Base-by-base conservation (phyloP, 2,113 vertebrate genomes). In the Charadrius vociferus region DNA sequence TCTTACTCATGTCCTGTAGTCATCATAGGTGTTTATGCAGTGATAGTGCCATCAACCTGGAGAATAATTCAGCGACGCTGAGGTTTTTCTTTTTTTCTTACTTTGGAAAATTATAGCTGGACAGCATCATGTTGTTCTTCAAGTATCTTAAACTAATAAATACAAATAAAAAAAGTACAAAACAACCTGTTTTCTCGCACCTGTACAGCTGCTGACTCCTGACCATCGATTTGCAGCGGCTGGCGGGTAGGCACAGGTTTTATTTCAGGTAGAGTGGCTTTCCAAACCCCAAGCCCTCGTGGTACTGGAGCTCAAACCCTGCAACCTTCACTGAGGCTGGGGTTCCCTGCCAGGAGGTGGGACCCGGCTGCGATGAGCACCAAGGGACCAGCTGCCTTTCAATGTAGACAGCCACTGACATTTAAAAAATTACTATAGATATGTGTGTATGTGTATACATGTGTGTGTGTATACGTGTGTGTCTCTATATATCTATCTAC, bases 401-500 rank as follows among this genome's bases (percentile, higher is more conserved):
- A 45, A 6, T 0, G 3, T 65, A 29, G 22, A 29, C 0, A 0
- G 24, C 27, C n/a, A 59, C 15, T 16, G 43, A 12, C 52, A 32
- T 13, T n/a, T 36, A 5, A 32, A 41, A 41, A 9, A 41, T 41
- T 41, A 12, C 39, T 41, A 12, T 41, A 41, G 34, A 14, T n/a
- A 19, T 10, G 2, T 30, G 3, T 47, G 43, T 45, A 12, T 43
- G 41, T 43, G 41, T 43, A 7, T 19, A 2, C 32, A 8, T 22
- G 2, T 34, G 6, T 29, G 1, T 18, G 4, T 39, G 45, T 9
- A 8, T 29, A 4, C 18, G 2, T 34, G 6, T 30, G 1, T 18
- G 3, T 39, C 17, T 17, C 10, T 45, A 1, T 50, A 6, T 20
- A n/a, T 65, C 3, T 1, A 26, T 37, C 14, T 36, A 20, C n/a